Base-by-base conservation (phyloP, 1,140 invertebrate genomes). In the Lasioglossum albipes region DNA sequence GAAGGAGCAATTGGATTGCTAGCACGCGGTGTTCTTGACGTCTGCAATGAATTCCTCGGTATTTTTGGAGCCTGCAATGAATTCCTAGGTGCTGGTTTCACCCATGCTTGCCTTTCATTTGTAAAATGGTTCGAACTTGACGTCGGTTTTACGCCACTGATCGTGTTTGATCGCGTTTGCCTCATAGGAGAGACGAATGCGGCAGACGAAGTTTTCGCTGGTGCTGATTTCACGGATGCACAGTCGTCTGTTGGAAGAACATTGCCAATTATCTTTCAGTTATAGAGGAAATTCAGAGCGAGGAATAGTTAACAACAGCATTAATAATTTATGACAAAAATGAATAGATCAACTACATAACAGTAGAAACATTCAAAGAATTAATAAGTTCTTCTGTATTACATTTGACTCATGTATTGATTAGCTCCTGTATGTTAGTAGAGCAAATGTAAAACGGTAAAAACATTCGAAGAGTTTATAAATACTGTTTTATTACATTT, bases 211-310 rank as follows among this genome's bases (percentile, higher is more conserved):
- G 41, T 62, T 7, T 49, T 62, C 2, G 22, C 66, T 10, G 66
- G 76, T 18, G 61, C 49, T 13, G 77, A 79, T 57, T 65, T 79
- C 6, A 79, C 41, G 9, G 77, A 73, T 18, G 4, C 12, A 13
- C 6, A 5, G 10, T 79, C 76, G 31, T 65, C n/a, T 54, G 65
- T 49, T 79, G 52, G n/a, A 20, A 64, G 4, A 64, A 16, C 4
- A 64, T 31, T 7, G 12, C 36, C 13, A 16, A 22, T 42, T 3
- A 13, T 16, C 18, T 5, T 18, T 0, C 18, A 54, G 4, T 16
- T 54, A 4, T 54, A 16, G 13, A 18, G 52, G 18, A 54, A 54
- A 6, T 36, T 36, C 2, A 36, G 5, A 36, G 36, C 36, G 36
- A 36, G 5, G 36, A 36, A 36, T 3, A 36, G 36, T 36, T 36